A percentile compares a stretch with the other conserved stretches of the same genome.
Conservation (phyloP, 1,140 invertebrate species). For the Geopemphigus sp. region DNA sequence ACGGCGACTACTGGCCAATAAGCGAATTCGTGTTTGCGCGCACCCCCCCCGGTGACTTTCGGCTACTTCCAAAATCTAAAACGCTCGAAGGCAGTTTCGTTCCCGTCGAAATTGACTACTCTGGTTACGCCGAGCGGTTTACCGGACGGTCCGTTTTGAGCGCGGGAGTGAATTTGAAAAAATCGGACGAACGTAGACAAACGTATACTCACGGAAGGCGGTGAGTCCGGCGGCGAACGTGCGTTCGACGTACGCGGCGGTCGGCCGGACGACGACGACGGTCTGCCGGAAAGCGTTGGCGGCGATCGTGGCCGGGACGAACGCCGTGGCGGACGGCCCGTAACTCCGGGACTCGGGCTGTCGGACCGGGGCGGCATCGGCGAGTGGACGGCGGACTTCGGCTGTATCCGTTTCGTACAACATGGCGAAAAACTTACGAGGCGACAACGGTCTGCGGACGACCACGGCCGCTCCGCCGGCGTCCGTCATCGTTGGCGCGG, state of each 20-base stretch:
- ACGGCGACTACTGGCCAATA: too few species aligned
- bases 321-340: background rate
- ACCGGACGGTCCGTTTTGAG: too few species aligned
- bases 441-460: conserved; percentile 40
- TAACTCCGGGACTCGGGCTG: background rate
- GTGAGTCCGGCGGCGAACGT: conserved; percentile 28
- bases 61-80: too few species aligned
- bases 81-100: too few species aligned
- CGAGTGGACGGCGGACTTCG: background rate
- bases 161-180: too few species aligned
- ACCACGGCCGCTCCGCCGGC: conserved; percentile 15
- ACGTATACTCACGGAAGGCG: conserved; percentile 29
- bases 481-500: conserved; percentile 1
- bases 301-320: too few species aligned
- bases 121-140: too few species aligned
- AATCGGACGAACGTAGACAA: background rate
- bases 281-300: background rate
- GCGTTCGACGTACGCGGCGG: conserved; percentile 25
- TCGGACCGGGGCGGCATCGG: background rate
- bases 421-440: conserved; percentile 40
- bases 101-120: too few species aligned
- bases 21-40: too few species aligned
- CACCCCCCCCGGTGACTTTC: too few species aligned
- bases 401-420: conserved; percentile 34
- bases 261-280: conserved; percentile 11